Evolutionary conservation across 2,797 vertebrate genomes (phyloP).

Genomic region (Alectoris magna): DNA sequence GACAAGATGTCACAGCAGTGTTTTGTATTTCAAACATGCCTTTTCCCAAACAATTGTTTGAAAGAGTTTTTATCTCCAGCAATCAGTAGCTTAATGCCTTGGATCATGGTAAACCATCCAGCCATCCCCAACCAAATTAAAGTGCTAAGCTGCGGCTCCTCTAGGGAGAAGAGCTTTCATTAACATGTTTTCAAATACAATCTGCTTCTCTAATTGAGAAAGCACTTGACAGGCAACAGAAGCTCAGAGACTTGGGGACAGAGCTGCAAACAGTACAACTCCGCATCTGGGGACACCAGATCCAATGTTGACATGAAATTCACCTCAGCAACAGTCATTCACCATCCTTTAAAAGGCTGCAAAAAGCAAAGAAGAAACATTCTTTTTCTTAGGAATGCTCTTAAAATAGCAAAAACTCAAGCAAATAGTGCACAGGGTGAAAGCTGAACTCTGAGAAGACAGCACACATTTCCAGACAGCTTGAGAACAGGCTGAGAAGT

Average conservation of each 20-base stretch:
- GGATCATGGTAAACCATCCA: background rate
- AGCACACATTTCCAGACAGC: background rate
- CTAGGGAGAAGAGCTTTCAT: slow-evolving; percentile 17
- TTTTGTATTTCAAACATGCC: background rate
- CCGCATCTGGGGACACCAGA: background rate
- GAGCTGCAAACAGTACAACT: background rate
- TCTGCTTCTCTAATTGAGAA: background rate
- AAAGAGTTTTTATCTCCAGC: slow-evolving; percentile 12
- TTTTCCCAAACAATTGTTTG: background rate
- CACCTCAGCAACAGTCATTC: background rate
- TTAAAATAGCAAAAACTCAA: background rate
- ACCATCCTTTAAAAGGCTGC: background rate
- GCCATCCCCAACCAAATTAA: slow-evolving; percentile 14
- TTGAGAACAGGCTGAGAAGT: background rate
- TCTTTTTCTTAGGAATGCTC: background rate
- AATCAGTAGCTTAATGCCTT: background rate
- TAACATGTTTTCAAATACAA: slow-evolving; percentile 29
- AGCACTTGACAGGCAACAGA: background rate
- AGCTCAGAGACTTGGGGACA: background rate
- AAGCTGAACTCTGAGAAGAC: background rate
- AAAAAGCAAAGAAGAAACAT: background rate
- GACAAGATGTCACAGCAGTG: background rate
- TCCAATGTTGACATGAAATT: background rate
- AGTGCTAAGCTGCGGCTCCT: slow-evolving; percentile 2
- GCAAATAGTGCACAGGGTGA: background rate